Conservation (phyloP, 1,140 invertebrate species). For the Diabrotica virgifera region DNA sequence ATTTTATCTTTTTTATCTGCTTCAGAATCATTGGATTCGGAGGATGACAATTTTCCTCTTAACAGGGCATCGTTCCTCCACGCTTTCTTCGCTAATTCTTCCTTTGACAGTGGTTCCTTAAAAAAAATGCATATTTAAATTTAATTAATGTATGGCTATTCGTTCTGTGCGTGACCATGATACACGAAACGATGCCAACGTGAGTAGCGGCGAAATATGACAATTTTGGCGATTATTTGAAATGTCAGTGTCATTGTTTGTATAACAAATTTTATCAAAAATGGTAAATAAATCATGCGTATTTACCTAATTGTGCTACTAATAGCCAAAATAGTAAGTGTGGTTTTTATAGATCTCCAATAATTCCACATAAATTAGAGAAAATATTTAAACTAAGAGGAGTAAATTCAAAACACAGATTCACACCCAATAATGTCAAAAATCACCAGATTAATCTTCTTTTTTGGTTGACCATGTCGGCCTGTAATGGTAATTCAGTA, state of each 20-base stretch:
- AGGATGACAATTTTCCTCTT: conserved; percentile 10
- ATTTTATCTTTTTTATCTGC: background rate
- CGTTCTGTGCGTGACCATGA: background rate
- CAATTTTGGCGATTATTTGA: too few relatives aligned
- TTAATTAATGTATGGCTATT: background rate
- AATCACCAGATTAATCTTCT: too few relatives aligned
- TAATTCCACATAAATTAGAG: too few relatives aligned
- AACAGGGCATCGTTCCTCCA: conserved; percentile 17
- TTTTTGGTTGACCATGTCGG: too few relatives aligned
- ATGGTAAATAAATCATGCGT: background rate
- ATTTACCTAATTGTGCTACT: background rate
- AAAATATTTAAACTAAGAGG: too few relatives aligned
- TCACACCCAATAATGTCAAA: too few relatives aligned
- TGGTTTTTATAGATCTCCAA: too few relatives aligned
- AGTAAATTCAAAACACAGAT: too few relatives aligned
- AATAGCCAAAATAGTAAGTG: background rate
- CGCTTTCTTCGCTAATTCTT: conserved; percentile 8
- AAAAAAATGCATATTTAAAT: background rate
- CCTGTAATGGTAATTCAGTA: too few relatives aligned
- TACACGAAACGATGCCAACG: background rate
- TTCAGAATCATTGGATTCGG: background rate
- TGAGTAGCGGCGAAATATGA: too few relatives aligned
- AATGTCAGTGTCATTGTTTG: too few relatives aligned
- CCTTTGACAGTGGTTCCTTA: conserved; percentile 9
- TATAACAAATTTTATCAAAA: too few relatives aligned